A percentile compares a stretch with the other conserved stretches of the same genome.
Conservation (phyloP, 2,113 vertebrate species). For the Jacana jacana region DNA sequence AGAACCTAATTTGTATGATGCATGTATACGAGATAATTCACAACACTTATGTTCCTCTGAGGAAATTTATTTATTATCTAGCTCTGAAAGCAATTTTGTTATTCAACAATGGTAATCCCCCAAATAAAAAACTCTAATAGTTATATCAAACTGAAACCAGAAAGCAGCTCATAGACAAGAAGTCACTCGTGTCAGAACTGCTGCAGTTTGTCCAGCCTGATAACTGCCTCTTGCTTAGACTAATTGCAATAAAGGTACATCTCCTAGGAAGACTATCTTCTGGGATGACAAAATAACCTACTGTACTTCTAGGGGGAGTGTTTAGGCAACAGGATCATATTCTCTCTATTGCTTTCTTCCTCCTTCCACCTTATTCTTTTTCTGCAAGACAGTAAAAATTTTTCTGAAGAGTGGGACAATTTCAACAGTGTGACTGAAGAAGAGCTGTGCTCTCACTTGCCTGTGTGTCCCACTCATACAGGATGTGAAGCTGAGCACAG, state of each 20-base stretch:
- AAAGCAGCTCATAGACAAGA: neutral
- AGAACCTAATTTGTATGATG: neutral
- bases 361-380: neutral
- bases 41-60: neutral
- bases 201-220: neutral
- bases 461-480: fast-evolving
- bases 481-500: fast-evolving
- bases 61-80: neutral
- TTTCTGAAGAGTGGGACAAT: neutral
- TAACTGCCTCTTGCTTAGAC: neutral
- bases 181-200: neutral
- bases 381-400: neutral
- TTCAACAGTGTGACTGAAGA: neutral
- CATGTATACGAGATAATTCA: neutral
- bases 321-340: neutral
- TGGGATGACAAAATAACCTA: neutral
- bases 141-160: neutral
- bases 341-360: neutral
- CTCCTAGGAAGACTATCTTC: neutral
- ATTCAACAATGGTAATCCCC: neutral
- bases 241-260: neutral
- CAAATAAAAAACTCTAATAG: neutral
- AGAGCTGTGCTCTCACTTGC: neutral
- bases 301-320: neutral
- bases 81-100: neutral